phyloP scores from a whole-genome alignment of 1,140 invertebrate species.

The Teleogryllus occipitalis region DNA sequence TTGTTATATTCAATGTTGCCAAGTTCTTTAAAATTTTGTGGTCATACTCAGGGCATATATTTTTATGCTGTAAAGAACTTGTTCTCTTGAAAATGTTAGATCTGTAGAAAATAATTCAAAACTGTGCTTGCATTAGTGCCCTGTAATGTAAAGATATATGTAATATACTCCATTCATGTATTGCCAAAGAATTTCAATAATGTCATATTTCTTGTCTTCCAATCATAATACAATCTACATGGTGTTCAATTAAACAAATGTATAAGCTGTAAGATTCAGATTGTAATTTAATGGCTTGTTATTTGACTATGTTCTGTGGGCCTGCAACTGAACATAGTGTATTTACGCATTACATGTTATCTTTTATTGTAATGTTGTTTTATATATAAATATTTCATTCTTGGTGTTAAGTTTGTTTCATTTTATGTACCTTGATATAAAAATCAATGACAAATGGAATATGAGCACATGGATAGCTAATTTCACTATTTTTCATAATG shows the following conservation, averaged over 20 bases:
- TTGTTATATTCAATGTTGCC: background rate
- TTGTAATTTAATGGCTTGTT: background rate
- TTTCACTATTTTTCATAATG: too few species aligned
- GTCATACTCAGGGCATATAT: background rate
- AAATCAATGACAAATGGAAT: too few species aligned
- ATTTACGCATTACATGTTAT: background rate
- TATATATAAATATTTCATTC: background rate
- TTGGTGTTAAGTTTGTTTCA: background rate
- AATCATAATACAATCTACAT: background rate
- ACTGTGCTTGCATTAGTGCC: background rate
- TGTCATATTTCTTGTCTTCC: background rate
- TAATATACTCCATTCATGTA: background rate
- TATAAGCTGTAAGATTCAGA: background rate
- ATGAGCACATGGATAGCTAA: too few species aligned
- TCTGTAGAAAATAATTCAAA: background rate
- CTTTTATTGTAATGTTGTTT: background rate
- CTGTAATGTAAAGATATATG: background rate
- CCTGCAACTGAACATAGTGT: background rate
- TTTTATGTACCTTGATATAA: too few species aligned
- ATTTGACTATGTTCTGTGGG: background rate
- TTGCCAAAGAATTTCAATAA: background rate
- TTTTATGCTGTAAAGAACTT: background rate
- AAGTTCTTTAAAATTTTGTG: background rate
- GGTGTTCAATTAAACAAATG: background rate
- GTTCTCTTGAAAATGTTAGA: background rate